Base-by-base conservation (phyloP, 2,888 invertebrate species). In the Caenorhabditis sp. region DNA sequence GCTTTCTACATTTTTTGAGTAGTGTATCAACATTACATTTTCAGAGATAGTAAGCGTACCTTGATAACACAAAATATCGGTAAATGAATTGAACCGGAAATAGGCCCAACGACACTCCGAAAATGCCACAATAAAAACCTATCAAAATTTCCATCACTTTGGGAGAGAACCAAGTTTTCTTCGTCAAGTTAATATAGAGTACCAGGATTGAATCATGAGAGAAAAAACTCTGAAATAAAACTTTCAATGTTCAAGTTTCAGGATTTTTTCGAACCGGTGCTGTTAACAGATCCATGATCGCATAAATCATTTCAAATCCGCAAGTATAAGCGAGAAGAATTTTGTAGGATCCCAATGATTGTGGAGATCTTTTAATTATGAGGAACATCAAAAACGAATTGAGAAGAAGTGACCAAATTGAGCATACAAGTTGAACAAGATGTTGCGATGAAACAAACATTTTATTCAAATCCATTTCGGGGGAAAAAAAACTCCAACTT, bases 1-100 rank as follows among this genome's bases (percentile, higher is more conserved):
- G n/a, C n/a, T n/a, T n/a, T n/a, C n/a, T 6, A 31, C 31, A 10
- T 31, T 31, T 31, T 31, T 31, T 6, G 31, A 6, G 31, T 31
- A 31, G 10, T 6, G 4, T 4, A 31, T 31, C 10, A 31, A 4
- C 10, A 31, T 31, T 31, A 31, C 31, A 4, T 31, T 6, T 10
- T 31, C 10, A 31, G 10, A 4, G 31, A 31, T 6, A 6, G 31
- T 31, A 31, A 31, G 5, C 31, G 31, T 27, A 58, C 65, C 58
- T 51, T 19, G n/a, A 43, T 1, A 64, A 24, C 3, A 58, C 64
- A 37, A 64, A 31, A n/a, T 59, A 68, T 31, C 68, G 58, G 12
- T 62, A 68, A 3, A 68, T 54, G n/a, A 68, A 68, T 43, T 62
- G 62, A 3, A 68, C 68, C 6, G 62, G 58, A 23, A 62, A 68